Evolutionary conservation across 2,888 invertebrate species (phyloP), one percentile per base, ranked within the genome.

Genomic region (Protophormia terraenovae): DNA sequence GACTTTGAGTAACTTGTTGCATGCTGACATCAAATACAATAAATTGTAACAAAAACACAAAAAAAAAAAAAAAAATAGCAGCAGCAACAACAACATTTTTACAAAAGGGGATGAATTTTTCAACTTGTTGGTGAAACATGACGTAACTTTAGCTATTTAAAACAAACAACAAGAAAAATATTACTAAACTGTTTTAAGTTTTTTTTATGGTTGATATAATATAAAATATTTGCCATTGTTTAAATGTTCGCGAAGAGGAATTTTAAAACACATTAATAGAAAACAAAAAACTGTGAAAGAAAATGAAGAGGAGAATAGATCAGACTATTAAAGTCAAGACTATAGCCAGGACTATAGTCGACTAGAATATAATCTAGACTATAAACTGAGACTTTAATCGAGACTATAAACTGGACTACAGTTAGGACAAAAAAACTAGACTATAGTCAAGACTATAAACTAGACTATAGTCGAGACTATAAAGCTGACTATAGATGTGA

Each of bases 1-100:
- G 84, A 84, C 84, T 76, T 84, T 80, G 80, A 71, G 32, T 72
- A 76, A 84, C 84, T 84, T 84, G 84, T 84, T 84, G 84, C 80
- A 84, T 80, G 84, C 66, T 79, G 79, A 58, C 82, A 82, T 71
- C 41, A 62, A 76, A 82, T 71, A 69, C 53, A 79, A 41, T n/a
- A 27, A 47, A 58, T 38, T 41, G 38, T 55, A 71, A 24, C 69
- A 53, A 16, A 5, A 62, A 16, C 38, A 53, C 19, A 62, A 14
- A 7, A 22, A 64, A 6, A 64, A 24, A 1, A 55, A n/a, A 12
- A 5, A 6, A 4, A 27, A n/a, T 16, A 58, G 7, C 14, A 58
- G 2, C 29, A 78, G 47, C 55, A 78, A 16, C 77, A 32, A 67
- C 67, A 79, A 29, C 71, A 58, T 32, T 64, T n/a, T n/a, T 47